Conservation (phyloP, 53 echinoderm and acorn worm genomes). For the Zoroaster sp. region DNA sequence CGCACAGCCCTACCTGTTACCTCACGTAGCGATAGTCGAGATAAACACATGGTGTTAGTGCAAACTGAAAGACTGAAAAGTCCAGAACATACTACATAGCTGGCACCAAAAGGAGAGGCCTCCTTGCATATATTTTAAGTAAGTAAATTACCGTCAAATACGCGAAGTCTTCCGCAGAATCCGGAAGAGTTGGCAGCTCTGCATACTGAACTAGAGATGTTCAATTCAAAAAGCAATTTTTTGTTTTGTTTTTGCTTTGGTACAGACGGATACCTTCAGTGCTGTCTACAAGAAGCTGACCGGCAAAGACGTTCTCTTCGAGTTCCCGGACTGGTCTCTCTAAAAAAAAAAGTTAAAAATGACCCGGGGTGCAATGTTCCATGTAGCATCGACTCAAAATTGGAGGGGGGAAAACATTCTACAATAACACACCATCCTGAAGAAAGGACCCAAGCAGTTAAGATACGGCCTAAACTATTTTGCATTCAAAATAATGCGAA, state of each 20-base stretch:
- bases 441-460: neutral
- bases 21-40: no score
- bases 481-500: neutral
- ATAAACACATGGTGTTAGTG: no score
- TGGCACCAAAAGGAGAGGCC: no score
- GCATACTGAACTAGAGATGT: neutral
- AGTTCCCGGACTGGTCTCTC: constrained; percentile 84
- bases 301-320: constrained; percentile 92
- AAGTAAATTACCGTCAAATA: no score
- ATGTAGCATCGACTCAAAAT: neutral
- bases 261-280: constrained; percentile 85
- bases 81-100: no score
- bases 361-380: neutral
- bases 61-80: neutral
- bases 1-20: no score
- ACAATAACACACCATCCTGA: neutral
- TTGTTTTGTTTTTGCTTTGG: constrained; percentile 15
- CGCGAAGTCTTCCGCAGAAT: no score
- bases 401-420: constrained; percentile 25
- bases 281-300: constrained; percentile 99
- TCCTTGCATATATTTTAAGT: no score
- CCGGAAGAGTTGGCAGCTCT: no score
- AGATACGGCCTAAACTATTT: neutral
- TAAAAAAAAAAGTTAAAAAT: constrained; percentile 7
- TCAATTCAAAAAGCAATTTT: neutral